Percentiles rank a stretch among this genome's conserved stretches.
Conservation (phyloP, 2,888 invertebrate genomes). For the Watsonalla binaria region DNA sequence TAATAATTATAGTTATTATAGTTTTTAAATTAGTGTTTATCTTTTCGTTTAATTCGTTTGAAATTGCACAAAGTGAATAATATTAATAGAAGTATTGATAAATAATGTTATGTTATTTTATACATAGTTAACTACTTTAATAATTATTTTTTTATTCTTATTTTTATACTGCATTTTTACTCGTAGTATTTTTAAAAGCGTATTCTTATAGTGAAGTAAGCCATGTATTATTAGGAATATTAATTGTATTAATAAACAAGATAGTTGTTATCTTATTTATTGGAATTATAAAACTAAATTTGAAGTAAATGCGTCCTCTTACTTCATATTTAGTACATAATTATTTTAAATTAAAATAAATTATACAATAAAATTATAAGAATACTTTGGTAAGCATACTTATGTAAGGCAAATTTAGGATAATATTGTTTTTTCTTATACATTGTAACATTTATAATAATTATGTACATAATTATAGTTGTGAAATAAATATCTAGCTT, state of each 20-base stretch:
- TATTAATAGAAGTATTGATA: not conserved
- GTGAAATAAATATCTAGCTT: slow-evolving; percentile 18
- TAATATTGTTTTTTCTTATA: slow-evolving; percentile 5
- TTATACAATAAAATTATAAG: not conserved
- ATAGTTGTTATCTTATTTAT: slow-evolving; percentile 5
- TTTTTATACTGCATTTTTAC: slow-evolving; percentile 65
- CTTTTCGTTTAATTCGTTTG: slow-evolving; percentile 6
- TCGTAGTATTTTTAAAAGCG: slow-evolving; percentile 26
- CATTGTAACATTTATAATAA: slow-evolving; percentile 21
- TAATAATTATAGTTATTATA: slow-evolving; percentile 1
- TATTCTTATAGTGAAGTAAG: not conserved
- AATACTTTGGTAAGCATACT: not conserved
- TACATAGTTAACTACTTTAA: slow-evolving; percentile 1
- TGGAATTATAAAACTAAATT: slow-evolving; percentile 26
- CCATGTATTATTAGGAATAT: too few species aligned
- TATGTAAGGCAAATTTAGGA: slow-evolving; percentile 13
- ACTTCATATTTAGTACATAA: slow-evolving; percentile 44
- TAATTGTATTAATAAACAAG: too few species aligned
- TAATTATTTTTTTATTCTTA: slow-evolving; percentile 1
- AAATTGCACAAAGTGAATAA: slow-evolving; percentile 62
- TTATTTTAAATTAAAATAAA: slow-evolving; percentile 2
- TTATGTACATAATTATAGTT: slow-evolving; percentile 43
- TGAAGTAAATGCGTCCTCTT: slow-evolving; percentile 72
- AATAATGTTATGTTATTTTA: not conserved
- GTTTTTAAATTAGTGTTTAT: not conserved